phyloP scores from a whole-genome alignment of 2,888 invertebrate species.

The Hoplodrina blanda region DNA sequence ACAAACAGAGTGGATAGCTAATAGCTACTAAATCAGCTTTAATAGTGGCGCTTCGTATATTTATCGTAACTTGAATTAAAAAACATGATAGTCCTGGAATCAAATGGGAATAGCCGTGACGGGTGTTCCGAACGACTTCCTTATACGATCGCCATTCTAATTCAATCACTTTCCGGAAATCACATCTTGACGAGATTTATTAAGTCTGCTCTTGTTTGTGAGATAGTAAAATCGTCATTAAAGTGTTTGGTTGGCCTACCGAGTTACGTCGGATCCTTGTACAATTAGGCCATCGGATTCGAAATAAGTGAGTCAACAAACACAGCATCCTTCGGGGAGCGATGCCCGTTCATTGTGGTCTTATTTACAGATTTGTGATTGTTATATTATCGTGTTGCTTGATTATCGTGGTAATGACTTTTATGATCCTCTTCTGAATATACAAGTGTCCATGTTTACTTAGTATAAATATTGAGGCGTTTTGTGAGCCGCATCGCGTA shows the following conservation, averaged over 20 bases:
- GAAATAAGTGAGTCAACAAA: slow-evolving; percentile 83
- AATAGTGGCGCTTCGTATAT: slow-evolving; percentile 48
- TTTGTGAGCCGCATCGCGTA: slow-evolving; percentile 17
- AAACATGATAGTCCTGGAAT: slow-evolving; percentile 69
- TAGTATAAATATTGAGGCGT: slow-evolving; percentile 35
- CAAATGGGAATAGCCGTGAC: slow-evolving; percentile 67
- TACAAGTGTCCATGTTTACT: slow-evolving; percentile 45
- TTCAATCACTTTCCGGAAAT: slow-evolving; percentile 80
- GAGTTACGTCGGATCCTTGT: slow-evolving; percentile 74
- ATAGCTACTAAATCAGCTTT: slow-evolving; percentile 33
- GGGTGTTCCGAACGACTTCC: slow-evolving; percentile 80
- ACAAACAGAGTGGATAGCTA: slow-evolving; percentile 19
- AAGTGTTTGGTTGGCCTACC: slow-evolving; percentile 74
- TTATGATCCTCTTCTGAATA: slow-evolving; percentile 60
- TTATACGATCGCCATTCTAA: slow-evolving; percentile 78
- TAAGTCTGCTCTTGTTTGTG: slow-evolving; percentile 81
- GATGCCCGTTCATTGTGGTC: slow-evolving; percentile 73
- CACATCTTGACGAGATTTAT: slow-evolving; percentile 78
- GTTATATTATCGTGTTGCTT: slow-evolving; percentile 58
- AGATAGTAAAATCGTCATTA: slow-evolving; percentile 80
- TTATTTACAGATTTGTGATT: slow-evolving; percentile 67
- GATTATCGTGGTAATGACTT: slow-evolving; percentile 58
- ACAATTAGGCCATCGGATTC: slow-evolving; percentile 80
- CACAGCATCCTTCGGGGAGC: slow-evolving; percentile 82
- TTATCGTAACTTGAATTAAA: slow-evolving; percentile 49